Evolutionary conservation across 2,113 vertebrate genomes (phyloP).

Genomic region (Cinclus cinclus): DNA sequence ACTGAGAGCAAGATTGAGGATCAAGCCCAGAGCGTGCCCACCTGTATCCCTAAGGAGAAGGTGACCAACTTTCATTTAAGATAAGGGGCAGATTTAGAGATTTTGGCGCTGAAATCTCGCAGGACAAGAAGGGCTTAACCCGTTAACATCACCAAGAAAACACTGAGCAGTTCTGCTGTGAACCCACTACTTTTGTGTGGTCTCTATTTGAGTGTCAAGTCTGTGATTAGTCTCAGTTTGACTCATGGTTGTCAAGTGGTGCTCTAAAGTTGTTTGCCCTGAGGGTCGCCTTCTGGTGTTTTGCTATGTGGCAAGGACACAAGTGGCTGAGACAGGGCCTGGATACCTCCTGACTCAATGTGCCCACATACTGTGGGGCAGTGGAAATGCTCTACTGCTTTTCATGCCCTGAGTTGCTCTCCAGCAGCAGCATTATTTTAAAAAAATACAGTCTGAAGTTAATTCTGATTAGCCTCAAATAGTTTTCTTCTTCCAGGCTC

Average conservation of each 20-base stretch:
- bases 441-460: neutral
- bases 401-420: neutral
- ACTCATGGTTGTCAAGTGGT: neutral
- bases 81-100: neutral
- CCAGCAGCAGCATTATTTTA: neutral
- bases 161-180: neutral
- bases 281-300: neutral
- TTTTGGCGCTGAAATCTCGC: neutral
- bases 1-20: neutral
- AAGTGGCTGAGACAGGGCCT: neutral
- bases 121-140: neutral
- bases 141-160: neutral
- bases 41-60: neutral
- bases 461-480: neutral
- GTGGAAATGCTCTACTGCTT: neutral
- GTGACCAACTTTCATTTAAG: neutral
- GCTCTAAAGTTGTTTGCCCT: neutral
- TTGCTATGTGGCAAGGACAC: rapidly evolving
- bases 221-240: neutral
- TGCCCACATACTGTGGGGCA: neutral
- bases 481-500: neutral
- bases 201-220: neutral
- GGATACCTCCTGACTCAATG: rapidly evolving
- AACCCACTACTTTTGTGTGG: neutral
- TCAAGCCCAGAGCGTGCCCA: neutral